These are phyloP conservation scores for Eupleurogrammus muticus DNA, from an alignment of 2,797 vertebrate genomes.

Conservation along the genomic window DNA sequence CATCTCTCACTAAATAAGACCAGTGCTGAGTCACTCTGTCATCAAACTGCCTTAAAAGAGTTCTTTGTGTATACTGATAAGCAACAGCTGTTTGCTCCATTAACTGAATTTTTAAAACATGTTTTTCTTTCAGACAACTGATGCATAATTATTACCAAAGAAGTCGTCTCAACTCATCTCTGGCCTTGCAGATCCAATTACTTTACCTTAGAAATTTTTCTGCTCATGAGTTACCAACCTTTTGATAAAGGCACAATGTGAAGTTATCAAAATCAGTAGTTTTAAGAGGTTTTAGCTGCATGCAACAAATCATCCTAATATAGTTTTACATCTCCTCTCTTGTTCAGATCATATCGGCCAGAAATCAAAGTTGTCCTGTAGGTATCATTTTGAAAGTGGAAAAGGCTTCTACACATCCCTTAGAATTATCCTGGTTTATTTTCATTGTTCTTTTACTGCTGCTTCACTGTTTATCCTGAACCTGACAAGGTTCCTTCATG, in stretches of 20 bases:
- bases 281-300: slow-evolving; percentile 30
- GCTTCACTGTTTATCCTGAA: no score
- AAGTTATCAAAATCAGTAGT: slow-evolving; percentile 21
- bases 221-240: slow-evolving; percentile 11
- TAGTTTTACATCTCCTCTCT: slow-evolving; percentile 17
- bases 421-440: no score
- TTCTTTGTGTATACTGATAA: slow-evolving; percentile 72
- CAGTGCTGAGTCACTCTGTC: slow-evolving; percentile 74
- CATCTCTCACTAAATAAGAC: slow-evolving; percentile 55
- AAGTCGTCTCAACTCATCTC: slow-evolving; percentile 7
- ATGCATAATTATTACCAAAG: slow-evolving; percentile 36
- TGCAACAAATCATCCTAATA: background rate
- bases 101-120: slow-evolving; percentile 47
- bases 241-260: slow-evolving; percentile 25
- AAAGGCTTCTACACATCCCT: no score
- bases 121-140: slow-evolving; percentile 31
- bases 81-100: slow-evolving; percentile 75
- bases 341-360: no score
- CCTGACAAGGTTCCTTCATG: no score
- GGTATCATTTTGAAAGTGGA: no score
- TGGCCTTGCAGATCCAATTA: background rate
- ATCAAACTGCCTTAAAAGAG: slow-evolving; percentile 62
- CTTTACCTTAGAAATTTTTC: background rate
- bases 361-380: no score
- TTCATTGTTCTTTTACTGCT: no score